Evolutionary conservation across 2,113 vertebrate genomes (phyloP).

Genomic region (Corydoras sp.): DNA sequence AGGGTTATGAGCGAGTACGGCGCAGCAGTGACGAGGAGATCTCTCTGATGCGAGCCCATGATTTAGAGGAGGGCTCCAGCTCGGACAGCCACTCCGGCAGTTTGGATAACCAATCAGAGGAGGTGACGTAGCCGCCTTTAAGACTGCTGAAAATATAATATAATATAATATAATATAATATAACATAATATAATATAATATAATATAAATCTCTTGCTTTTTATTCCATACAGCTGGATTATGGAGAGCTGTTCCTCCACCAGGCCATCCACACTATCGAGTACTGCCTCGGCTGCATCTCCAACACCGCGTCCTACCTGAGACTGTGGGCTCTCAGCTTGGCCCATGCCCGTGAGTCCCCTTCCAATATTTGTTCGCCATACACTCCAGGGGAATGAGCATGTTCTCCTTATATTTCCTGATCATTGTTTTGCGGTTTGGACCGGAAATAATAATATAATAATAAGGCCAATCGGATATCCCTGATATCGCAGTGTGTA

Average conservation of each 20-base stretch:
- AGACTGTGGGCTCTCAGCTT: conserved; percentile 95
- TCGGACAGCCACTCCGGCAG: conserved; percentile 63
- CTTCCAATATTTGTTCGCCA: background rate
- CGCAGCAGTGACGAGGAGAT: conserved; percentile 88
- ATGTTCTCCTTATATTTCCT: background rate
- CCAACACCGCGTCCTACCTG: conserved; percentile 94
- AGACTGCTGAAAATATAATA: too few relatives aligned
- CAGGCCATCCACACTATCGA: conserved; percentile 94
- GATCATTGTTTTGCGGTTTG: too few relatives aligned
- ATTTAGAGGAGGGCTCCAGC: conserved; percentile 78
- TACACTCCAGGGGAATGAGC: background rate
- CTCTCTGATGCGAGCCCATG: conserved; percentile 72
- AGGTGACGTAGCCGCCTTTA: conserved; percentile 62
- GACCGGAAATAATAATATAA: too few relatives aligned
- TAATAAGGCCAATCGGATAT: too few relatives aligned
- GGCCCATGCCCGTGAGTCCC: conserved; percentile 90
- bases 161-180: too few relatives aligned
- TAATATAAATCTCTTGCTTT: conserved; percentile 3
- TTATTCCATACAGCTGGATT: conserved; percentile 71
- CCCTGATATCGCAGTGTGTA: background rate
- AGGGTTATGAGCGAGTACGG: conserved; percentile 85
- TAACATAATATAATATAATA: too few relatives aligned
- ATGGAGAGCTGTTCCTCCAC: conserved; percentile 81
- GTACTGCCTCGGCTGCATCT: conserved; percentile 92
- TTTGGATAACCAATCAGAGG: conserved; percentile 64